Base-by-base conservation (phyloP, 1,140 invertebrate species). In the Ptiloglossa arizonensis region DNA sequence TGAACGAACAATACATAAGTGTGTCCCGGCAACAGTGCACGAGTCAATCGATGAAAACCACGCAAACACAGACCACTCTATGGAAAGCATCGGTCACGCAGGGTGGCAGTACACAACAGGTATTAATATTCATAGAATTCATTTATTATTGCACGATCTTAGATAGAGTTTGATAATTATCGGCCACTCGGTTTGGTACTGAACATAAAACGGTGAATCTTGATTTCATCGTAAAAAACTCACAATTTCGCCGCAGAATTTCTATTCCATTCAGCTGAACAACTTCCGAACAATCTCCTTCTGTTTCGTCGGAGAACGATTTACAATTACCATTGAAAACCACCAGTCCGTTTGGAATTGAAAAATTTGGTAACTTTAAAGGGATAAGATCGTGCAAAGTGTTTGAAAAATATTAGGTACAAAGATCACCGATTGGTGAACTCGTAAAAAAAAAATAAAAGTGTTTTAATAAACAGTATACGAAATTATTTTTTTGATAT, bases 1-100 rank as follows among this genome's bases (percentile, higher is more conserved):
- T 96, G 22, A 94, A 92, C 44, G 90, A 93, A 13, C 91, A 93
- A 67, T 73, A 88, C 77, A 89, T 91, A 24, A 79, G 64, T 66
- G 79, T 90, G 15, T 70, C 89, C 38, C 89, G 89, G 46, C 89
- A 91, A 67, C 87, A 89, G 27, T 41, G 29, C n/a, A 52, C 48
- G 15, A 79, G 80, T 52, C 82, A 83, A 67, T 79, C 84, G 59
- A 77, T 85, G 66, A 78, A 29, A 11, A 75, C 76, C 22, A 68
- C 44, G 35, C 72, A 87, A 48, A 59, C 83, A 80, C 80, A 88
- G 48, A 79, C 64, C 11, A 13, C 19, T 32, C 62, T 59, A 44
- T 86, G 87, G 83, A 86, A 87, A 62, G 74, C 80, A 67, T 74
- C 86, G 80, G 71, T 82, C 19, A 83, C 81, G 85, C 87, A 86